A percentile compares a stretch with the other conserved stretches of the same genome.
Conservation (phyloP, 2,888 invertebrate genomes). For the Criorhina ranunculi region DNA sequence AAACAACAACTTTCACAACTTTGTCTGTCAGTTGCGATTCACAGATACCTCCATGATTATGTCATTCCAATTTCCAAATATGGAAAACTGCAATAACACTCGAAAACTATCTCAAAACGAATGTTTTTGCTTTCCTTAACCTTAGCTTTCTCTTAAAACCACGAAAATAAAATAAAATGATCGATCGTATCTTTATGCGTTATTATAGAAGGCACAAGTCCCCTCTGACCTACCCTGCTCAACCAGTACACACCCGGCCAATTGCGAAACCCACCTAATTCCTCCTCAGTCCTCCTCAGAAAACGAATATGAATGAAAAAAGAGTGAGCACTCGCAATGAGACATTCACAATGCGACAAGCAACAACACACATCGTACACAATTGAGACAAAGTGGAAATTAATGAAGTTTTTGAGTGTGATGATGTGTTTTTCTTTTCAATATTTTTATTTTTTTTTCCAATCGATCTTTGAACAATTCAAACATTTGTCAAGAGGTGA, state of each 20-base stretch:
- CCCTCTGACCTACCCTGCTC: too few relatives aligned
- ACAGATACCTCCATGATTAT: neutral
- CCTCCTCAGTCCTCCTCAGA: constrained; percentile 9
- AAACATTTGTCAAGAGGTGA: constrained; percentile 71
- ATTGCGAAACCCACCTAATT: constrained; percentile 48
- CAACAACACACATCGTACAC: constrained; percentile 34
- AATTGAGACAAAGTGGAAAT: constrained; percentile 79
- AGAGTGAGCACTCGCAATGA: constrained; percentile 38
- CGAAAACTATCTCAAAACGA: constrained; percentile 39
- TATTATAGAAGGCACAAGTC: neutral
- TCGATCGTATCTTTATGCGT: constrained; percentile 49
- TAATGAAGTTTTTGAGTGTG: constrained; percentile 78
- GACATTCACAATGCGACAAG: constrained; percentile 38
- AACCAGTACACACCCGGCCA: constrained; percentile 18
- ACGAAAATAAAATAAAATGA: constrained; percentile 51
- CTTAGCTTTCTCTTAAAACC: constrained; percentile 62
- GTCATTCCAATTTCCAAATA: constrained; percentile 51
- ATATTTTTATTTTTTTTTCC: constrained; percentile 42
- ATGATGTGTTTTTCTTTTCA: constrained; percentile 71
- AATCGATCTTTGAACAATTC: constrained; percentile 65
- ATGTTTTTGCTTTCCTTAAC: constrained; percentile 44
- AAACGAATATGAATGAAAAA: constrained; percentile 22
- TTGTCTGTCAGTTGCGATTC: neutral
- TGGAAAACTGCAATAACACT: constrained; percentile 52
- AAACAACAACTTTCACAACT: constrained; percentile 24